These are phyloP conservation scores for Bombus soroeensis DNA, from an alignment of 1,140 invertebrate genomes.

Conservation along the genomic window DNA sequence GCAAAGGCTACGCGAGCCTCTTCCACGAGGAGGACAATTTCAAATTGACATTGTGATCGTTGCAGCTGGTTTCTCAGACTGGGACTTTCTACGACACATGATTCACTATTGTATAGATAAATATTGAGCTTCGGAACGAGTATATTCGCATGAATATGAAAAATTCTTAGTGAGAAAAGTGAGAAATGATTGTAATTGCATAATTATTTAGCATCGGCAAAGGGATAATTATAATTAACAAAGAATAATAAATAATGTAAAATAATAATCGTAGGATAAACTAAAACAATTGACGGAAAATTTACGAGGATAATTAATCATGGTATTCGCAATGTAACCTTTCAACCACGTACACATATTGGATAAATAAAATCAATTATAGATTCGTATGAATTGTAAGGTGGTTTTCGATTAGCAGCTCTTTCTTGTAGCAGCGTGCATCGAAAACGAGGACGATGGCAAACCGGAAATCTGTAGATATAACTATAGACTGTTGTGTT, in stretches of 20 bases:
- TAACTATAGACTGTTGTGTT: background rate
- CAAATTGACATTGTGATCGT: background rate
- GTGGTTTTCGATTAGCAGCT: too few relatives aligned
- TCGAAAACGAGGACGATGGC: background rate
- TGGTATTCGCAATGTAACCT: background rate
- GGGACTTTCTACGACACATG: rapidly evolving
- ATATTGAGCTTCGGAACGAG: background rate
- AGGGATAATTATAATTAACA: too few relatives aligned
- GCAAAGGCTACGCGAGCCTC: background rate
- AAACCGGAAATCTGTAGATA: background rate
- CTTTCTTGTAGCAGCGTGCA: too few relatives aligned
- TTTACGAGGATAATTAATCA: background rate
- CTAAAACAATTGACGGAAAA: background rate
- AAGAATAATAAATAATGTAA: too few relatives aligned
- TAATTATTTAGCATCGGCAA: too few relatives aligned
- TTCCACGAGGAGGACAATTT: background rate
- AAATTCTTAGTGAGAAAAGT: background rate
- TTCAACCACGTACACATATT: background rate
- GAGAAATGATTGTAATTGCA: background rate
- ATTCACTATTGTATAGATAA: background rate
- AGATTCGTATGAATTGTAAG: background rate
- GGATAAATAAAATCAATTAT: background rate
- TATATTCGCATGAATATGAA: background rate
- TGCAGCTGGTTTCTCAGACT: background rate
- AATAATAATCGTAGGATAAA: background rate